Conservation (phyloP, 2,888 invertebrate species). For the Rhaphigaster nebulosa region DNA sequence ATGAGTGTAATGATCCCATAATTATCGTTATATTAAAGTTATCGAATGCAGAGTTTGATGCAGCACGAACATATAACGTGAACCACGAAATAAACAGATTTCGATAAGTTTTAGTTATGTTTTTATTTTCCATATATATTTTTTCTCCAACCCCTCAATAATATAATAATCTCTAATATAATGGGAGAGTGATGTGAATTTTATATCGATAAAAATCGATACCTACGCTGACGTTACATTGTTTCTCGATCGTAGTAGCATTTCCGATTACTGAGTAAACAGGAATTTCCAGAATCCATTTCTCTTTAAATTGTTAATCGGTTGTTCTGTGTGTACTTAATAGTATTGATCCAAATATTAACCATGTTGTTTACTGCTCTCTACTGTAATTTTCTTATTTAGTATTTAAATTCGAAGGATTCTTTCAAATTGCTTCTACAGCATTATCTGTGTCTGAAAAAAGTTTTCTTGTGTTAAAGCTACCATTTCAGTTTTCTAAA, state of each 20-base stretch:
- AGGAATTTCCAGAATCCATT: neutral
- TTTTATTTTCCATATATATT: neutral
- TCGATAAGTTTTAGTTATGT: constrained; percentile 28
- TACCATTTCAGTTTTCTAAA: neutral
- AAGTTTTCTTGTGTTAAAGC: neutral
- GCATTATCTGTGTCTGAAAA: neutral
- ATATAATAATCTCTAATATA: neutral
- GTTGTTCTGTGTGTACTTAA: neutral
- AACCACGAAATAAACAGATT: constrained; percentile 43
- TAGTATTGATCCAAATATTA: neutral
- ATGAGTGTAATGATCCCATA: constrained; percentile 19
- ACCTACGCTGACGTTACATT: neutral
- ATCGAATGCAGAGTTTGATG: constrained; percentile 45
- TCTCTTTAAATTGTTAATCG: constrained; percentile 19
- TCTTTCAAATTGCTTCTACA: neutral
- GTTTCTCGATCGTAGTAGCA: neutral
- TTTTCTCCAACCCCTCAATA: no score
- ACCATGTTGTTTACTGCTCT: neutral
- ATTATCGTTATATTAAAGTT: constrained; percentile 43
- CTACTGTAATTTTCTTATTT: neutral
- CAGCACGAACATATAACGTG: constrained; percentile 37
- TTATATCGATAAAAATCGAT: neutral
- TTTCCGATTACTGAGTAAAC: neutral
- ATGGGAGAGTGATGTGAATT: constrained; percentile 38
- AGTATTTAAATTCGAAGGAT: neutral